These are phyloP conservation scores for Macrosteles quadrilineatus DNA, from an alignment of 1,140 invertebrate genomes.

Conservation along the genomic window DNA sequence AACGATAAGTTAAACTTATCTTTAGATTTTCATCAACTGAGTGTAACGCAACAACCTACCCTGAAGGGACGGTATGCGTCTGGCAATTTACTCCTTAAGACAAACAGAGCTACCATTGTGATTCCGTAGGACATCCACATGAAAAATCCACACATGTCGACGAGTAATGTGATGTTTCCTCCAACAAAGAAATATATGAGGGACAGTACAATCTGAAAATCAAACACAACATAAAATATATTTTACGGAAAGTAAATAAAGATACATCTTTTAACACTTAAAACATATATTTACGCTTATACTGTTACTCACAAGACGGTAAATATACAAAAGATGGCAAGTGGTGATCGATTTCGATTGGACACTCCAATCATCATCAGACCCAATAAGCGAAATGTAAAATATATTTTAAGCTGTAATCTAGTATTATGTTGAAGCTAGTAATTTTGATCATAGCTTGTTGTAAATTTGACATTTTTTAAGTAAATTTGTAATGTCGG, in stretches of 20 bases:
- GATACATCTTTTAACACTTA: no score
- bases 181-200: constrained; percentile 6
- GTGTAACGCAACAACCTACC: not conserved
- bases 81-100: not conserved
- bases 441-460: not conserved
- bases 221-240: not conserved
- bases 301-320: no score
- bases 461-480: not conserved
- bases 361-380: no score
- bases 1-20: no score
- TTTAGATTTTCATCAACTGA: no score
- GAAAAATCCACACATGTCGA: constrained; percentile 9
- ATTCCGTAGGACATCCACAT: constrained; percentile 5
- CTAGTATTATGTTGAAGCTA: not conserved
- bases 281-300: no score
- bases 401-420: not conserved
- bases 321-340: no score
- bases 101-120: constrained; percentile 17
- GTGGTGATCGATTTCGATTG: no score
- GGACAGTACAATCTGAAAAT: constrained; percentile 1
- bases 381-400: no score
- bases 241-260: no score
- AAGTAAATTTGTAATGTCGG: not conserved
- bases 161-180: not conserved
- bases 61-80: constrained; percentile 15